Percentiles rank a stretch among this genome's conserved stretches.
Evolutionary conservation across 1,140 invertebrate genomes (phyloP).

Genomic region (Papilio glaucus): DNA sequence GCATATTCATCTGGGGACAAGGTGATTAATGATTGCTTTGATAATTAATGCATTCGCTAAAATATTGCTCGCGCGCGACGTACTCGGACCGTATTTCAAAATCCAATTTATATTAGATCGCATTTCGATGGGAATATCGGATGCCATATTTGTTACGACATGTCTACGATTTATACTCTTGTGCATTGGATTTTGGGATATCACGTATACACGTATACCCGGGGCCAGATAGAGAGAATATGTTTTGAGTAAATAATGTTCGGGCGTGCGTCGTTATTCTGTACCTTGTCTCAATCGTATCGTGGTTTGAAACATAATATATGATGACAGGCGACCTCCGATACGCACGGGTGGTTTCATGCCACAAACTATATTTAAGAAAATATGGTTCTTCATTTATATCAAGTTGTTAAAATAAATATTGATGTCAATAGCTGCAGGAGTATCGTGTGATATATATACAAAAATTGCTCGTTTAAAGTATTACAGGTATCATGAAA

Average conservation of each 20-base stretch:
- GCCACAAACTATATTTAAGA: not conserved
- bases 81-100: slow-evolving; percentile 23
- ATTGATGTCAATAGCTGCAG: too few species aligned
- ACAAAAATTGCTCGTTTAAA: too few species aligned
- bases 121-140: slow-evolving; percentile 18
- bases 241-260: slow-evolving; percentile 26
- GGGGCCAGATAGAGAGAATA: not conserved
- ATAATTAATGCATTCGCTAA: slow-evolving; percentile 30
- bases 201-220: not conserved
- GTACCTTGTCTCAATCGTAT: slow-evolving; percentile 26
- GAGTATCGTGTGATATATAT: too few species aligned
- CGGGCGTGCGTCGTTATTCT: slow-evolving; percentile 10
- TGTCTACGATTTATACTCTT: slow-evolving; percentile 25
- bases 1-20: slow-evolving; percentile 12
- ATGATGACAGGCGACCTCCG: not conserved
- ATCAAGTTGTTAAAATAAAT: too few species aligned
- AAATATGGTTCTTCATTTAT: not conserved
- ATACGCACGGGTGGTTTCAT: slow-evolving; percentile 19
- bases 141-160: slow-evolving; percentile 20
- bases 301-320: slow-evolving; percentile 24
- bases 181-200: slow-evolving; percentile 24
- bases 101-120: slow-evolving; percentile 35
- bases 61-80: slow-evolving; percentile 8
- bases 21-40: slow-evolving; percentile 16
- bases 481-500: too few species aligned